phyloP scores from a whole-genome alignment of 2,113 vertebrate genomes.

The Ptilonorhynchus violaceus region DNA sequence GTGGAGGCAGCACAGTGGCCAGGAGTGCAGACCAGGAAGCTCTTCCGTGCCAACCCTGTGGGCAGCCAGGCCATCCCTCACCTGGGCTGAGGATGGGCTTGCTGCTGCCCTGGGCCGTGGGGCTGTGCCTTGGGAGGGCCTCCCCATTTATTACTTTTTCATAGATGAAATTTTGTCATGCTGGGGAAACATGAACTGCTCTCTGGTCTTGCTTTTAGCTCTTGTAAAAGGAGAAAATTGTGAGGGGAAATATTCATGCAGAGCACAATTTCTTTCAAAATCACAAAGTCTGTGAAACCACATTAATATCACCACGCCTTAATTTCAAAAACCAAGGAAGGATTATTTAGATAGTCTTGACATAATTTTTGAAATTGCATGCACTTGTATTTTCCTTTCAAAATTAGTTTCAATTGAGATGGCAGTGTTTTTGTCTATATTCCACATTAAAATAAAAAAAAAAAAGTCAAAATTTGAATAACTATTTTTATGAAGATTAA shows the following conservation, averaged over 20 bases:
- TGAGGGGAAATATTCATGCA: not conserved
- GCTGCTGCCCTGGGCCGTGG: fast-evolving
- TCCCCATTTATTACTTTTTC: not conserved
- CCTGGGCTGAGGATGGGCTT: not conserved
- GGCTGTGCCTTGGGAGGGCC: not conserved
- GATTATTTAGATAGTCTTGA: not conserved
- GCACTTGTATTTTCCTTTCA: not conserved
- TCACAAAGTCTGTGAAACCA: not conserved
- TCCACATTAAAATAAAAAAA: not conserved
- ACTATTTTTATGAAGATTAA: not conserved
- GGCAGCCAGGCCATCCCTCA: not conserved
- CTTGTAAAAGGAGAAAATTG: not conserved
- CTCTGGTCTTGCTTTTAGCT: not conserved
- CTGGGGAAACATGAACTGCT: not conserved
- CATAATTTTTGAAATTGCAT: not conserved
- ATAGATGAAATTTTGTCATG: fast-evolving
- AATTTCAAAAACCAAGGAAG: not conserved
- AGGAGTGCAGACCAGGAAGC: fast-evolving
- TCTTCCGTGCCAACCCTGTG: fast-evolving
- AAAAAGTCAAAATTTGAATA: not conserved
- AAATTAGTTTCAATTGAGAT: not conserved
- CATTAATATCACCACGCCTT: not conserved
- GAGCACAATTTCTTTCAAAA: not conserved
- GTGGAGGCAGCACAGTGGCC: not conserved
- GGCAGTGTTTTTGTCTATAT: not conserved